Conservation (phyloP, 2,797 vertebrate genomes). For the Numenius phaeopus region DNA sequence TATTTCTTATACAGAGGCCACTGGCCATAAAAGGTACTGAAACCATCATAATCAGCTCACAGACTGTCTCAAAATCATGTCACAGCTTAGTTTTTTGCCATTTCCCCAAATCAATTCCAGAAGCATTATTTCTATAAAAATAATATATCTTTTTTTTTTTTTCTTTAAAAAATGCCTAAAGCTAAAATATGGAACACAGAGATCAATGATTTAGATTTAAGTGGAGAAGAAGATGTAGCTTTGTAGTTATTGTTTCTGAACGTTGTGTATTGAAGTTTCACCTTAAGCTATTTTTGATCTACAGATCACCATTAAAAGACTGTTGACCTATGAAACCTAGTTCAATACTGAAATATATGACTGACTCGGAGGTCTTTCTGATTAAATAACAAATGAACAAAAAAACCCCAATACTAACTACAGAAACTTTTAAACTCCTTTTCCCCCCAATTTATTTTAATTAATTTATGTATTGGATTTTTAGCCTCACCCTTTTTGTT, state of each 20-base stretch:
- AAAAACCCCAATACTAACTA: background rate
- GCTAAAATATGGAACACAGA: background rate
- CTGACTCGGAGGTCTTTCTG: background rate
- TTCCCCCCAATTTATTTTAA: background rate
- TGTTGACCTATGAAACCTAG: background rate
- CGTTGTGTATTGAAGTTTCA: background rate
- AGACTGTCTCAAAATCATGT: background rate
- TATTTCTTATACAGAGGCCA: background rate
- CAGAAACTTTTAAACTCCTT: background rate
- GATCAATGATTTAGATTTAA: background rate
- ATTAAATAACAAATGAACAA: background rate
- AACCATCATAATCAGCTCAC: background rate
- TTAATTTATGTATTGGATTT: background rate
- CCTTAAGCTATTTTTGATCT: background rate
- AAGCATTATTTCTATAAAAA: background rate
- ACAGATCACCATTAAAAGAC: background rate
- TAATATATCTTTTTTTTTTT: background rate
- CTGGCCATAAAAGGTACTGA: background rate
- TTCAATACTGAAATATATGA: background rate
- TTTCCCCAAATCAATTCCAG: background rate
- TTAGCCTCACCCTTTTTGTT: background rate
- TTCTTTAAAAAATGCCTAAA: background rate
- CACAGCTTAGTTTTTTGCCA: background rate
- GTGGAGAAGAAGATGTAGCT: background rate
- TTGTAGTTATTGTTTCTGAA: background rate